Base-by-base conservation (phyloP, 2,113 vertebrate genomes). In the Hippocampus mohnikei region DNA sequence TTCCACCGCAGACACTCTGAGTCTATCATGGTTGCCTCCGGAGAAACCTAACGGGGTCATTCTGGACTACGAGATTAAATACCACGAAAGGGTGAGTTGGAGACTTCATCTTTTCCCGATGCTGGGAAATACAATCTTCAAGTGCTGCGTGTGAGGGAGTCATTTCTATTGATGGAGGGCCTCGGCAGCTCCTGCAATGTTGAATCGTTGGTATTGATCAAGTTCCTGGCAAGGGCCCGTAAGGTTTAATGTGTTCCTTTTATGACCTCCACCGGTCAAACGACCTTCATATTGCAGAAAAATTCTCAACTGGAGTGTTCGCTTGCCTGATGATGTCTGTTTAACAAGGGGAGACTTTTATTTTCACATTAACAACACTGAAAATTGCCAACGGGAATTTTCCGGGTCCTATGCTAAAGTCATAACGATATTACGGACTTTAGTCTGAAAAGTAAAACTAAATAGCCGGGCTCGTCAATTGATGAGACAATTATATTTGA, bases 61-160 rank as follows among this genome's bases (percentile, higher is more conserved):
- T 87, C 92, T 99, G 66, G 97, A 99, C 93, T 99, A 99, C 0
- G 97, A 99, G 90, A 97, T 99, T 85, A 98, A 98, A 87, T 99
- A 98, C 91, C 95, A 95, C 0, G 96, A 98, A 89, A 96, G 96
- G 95, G 97, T 99, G 90, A 92, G 83, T 67, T 56, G 37, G 70
- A 64, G 78, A 82, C 61, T 65, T 27, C 7, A 40, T 67, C 62
- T 69, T 72, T 76, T 60, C 53, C 44, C n/a, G 61, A 76, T 78
- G 20, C 42, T 59, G 63, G 61, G 15, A 73, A 65, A 63, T 67
- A 18, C 48, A 59, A 72, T 67, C 53, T 77, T 67, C 50, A 69
- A 60, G 69, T 58, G 55, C 52, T 66, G 46, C 64, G 46, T 65
- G 52, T 42, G 59, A 2, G 60, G 11, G 12, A 55, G 29, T 42